Percentiles rank a stretch among this genome's conserved stretches.
phyloP scores from a whole-genome alignment of 1,140 invertebrate genomes.

The Rhagoletis zephyria region DNA sequence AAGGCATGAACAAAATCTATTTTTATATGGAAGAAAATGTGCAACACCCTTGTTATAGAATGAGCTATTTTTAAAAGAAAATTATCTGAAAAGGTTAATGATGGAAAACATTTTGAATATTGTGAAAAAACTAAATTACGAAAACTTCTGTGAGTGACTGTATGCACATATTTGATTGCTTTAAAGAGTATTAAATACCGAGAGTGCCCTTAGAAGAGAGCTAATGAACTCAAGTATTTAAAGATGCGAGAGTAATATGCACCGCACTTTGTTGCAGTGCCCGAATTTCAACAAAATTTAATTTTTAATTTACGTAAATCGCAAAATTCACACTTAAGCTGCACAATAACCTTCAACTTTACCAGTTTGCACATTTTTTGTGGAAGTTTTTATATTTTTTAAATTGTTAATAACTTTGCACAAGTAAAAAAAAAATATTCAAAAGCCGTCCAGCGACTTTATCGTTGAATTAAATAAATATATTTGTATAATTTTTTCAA shows the following conservation, averaged over 20 bases:
- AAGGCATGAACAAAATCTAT: no score
- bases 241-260: not conserved
- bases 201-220: not conserved
- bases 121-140: no score
- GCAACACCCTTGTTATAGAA: no score
- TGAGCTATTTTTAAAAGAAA: no score
- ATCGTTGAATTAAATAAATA: slow-evolving; percentile 21
- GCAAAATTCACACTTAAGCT: slow-evolving; percentile 28
- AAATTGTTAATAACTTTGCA: not conserved
- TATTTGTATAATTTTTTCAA: not conserved
- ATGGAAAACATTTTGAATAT: no score
- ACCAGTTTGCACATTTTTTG: not conserved
- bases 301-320: not conserved
- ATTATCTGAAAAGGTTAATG: no score
- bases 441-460: slow-evolving; percentile 33
- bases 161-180: not conserved
- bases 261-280: not conserved
- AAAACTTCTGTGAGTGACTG: no score
- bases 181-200: not conserved
- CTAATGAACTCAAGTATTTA: not conserved
- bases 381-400: not conserved
- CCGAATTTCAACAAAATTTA: not conserved
- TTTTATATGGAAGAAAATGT: no score
- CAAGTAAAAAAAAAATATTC: not conserved
- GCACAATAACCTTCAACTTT: not conserved